phyloP scores from a whole-genome alignment of 2,113 vertebrate genomes.

The Melozone crissalis region DNA sequence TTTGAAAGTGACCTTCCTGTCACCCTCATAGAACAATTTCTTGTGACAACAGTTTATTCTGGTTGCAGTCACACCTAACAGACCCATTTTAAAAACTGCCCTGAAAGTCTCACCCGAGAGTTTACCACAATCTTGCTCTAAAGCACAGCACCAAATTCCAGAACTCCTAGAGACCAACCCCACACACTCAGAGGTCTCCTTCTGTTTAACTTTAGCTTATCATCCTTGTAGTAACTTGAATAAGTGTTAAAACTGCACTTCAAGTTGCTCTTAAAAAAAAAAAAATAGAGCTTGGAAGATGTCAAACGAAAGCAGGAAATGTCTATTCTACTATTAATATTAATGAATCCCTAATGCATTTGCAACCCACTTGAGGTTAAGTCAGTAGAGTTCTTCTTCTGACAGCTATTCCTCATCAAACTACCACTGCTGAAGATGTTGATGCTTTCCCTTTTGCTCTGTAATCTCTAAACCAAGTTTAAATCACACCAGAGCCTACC shows the following conservation, averaged over 20 bases:
- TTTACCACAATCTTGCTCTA: not conserved
- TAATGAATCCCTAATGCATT: slow-evolving; percentile 65
- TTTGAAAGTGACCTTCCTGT: not conserved
- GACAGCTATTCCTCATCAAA: slow-evolving; percentile 43
- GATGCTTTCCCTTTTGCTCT: slow-evolving; percentile 63
- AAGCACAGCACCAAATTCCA: slow-evolving; percentile 50
- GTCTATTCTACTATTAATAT: slow-evolving; percentile 52
- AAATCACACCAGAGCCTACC: slow-evolving; percentile 24
- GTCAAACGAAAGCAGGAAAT: slow-evolving; percentile 48
- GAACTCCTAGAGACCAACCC: slow-evolving; percentile 37
- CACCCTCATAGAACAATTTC: not conserved
- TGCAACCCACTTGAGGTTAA: slow-evolving; percentile 52
- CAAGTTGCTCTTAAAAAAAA: not conserved
- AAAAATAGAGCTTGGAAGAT: not conserved
- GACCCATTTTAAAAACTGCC: not conserved
- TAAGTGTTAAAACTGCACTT: slow-evolving; percentile 40
- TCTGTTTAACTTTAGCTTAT: slow-evolving; percentile 51
- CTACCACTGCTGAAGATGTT: slow-evolving; percentile 27
- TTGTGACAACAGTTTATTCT: slow-evolving; percentile 8
- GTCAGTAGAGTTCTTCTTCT: slow-evolving; percentile 15
- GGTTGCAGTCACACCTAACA: not conserved
- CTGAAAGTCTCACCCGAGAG: not conserved
- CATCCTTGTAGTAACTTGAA: slow-evolving; percentile 22
- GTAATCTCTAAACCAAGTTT: slow-evolving; percentile 48
- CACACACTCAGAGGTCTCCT: slow-evolving; percentile 57